phyloP scores from a whole-genome alignment of 2,888 invertebrate genomes.

The Homarus gammarus region DNA sequence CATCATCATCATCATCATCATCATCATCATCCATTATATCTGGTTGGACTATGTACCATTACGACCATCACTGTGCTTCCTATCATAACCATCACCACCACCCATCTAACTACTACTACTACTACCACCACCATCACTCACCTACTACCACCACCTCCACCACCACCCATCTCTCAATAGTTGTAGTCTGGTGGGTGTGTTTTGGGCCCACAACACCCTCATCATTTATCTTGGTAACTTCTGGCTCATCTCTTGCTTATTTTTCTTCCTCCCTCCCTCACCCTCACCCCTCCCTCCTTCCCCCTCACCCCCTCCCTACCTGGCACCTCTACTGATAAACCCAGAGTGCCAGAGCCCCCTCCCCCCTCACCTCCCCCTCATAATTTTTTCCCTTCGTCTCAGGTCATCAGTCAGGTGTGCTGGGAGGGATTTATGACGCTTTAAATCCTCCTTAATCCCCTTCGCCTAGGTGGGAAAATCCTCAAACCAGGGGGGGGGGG shows the following conservation, averaged over 20 bases:
- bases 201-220: not conserved
- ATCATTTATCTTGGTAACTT: not conserved
- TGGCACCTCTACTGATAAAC: not conserved
- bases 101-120: not conserved
- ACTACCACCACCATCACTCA: too few species aligned
- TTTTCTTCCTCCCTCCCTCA: not conserved
- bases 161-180: not conserved
- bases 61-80: not conserved
- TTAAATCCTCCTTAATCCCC: conserved; percentile 4
- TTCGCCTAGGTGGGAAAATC: not conserved
- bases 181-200: not conserved
- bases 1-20: not conserved
- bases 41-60: not conserved
- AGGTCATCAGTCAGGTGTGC: not conserved
- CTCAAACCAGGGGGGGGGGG: too few species aligned
- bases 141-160: too few species aligned
- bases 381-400: not conserved
- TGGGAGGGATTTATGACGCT: not conserved
- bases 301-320: not conserved
- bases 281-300: not conserved
- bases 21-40: not conserved
- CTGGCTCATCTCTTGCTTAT: not conserved
- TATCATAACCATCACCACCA: not conserved
- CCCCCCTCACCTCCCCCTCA: too few species aligned
- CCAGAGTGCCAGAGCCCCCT: not conserved